Base-by-base conservation (phyloP, 2,113 vertebrate species). In the Tricholaema leucomelas region DNA sequence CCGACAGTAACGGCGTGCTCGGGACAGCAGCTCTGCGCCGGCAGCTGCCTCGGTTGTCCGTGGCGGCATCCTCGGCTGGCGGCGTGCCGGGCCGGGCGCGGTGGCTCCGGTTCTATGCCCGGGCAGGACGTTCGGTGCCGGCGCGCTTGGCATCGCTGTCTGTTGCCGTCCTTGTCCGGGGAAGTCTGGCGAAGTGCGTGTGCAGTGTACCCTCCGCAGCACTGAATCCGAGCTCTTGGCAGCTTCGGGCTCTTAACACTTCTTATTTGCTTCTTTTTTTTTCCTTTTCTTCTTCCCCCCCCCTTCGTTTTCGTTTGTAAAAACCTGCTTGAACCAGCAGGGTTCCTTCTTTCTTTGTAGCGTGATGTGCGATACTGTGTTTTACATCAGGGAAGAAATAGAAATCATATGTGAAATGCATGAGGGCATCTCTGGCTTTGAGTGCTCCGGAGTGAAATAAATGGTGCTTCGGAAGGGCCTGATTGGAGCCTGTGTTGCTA, bases 341-440 rank as follows among this genome's bases (percentile, higher is more conserved):
- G 95, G 83, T 82, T 92, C 91, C 81, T 65, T 93, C 81, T 65
- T 93, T 82, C 97, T 97, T 96, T 96, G 95, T 95, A 92, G 93
- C 75, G 7, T 33, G 82, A 84, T 94, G 95, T 94, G 94, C 8
- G 93, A 95, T 96, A 82, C 65, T 85, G 81, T 92, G 96, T 95
- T 96, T 97, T 92, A 93, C 92, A 94, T 94, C 91, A 91, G 93
- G 92, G 65, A 40, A 95, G 92, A 95, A 96, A 95, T 95, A 66
- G 96, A 78, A 96, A 95, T 96, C 87, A 46, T 85, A 94, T 97
- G 95, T 92, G 96, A 95, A 91, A 89, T n/a, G 82, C 95, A 31
- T n/a, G 88, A 95, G 92, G 80, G 64, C 35, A 31, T 86, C 69
- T 42, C 48, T 74, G 27, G 71, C 69, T 92, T 59, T 17, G 81